Evolutionary conservation across 2,797 vertebrate genomes (phyloP).

Genomic region (Schizopygopsis malacanthus): DNA sequence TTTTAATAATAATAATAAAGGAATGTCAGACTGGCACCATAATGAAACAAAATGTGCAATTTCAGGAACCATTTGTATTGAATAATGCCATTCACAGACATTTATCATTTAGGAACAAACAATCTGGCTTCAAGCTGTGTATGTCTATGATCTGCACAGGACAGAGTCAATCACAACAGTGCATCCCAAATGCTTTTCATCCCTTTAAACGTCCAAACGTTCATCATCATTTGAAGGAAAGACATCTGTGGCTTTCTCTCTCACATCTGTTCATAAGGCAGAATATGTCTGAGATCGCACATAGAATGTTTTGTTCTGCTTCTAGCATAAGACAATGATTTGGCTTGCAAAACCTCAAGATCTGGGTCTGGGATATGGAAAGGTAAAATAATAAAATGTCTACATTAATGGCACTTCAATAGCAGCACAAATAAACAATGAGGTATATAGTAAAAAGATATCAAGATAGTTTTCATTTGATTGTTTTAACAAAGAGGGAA

Average conservation of each 20-base stretch:
- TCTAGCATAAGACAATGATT: slow-evolving; percentile 14
- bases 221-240: slow-evolving; percentile 19
- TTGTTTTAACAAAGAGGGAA: background rate
- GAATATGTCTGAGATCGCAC: background rate
- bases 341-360: background rate
- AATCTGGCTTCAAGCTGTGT: background rate
- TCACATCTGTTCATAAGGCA: background rate
- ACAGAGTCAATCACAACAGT: background rate
- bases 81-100: background rate
- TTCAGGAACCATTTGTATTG: background rate
- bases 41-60: background rate
- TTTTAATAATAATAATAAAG: background rate
- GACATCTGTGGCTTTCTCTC: slow-evolving; percentile 18
- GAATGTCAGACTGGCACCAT: background rate
- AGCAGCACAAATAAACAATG: background rate
- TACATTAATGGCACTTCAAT: background rate
- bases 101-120: slow-evolving; percentile 5
- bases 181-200: background rate
- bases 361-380: background rate
- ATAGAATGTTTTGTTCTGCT: background rate
- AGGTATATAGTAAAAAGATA: background rate
- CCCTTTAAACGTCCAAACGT: slow-evolving; percentile 4
- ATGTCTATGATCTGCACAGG: background rate
- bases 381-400: background rate
- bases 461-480: background rate